Evolutionary conservation across 2,113 vertebrate genomes (phyloP).

Genomic region (Brienomyrus longianalis): DNA sequence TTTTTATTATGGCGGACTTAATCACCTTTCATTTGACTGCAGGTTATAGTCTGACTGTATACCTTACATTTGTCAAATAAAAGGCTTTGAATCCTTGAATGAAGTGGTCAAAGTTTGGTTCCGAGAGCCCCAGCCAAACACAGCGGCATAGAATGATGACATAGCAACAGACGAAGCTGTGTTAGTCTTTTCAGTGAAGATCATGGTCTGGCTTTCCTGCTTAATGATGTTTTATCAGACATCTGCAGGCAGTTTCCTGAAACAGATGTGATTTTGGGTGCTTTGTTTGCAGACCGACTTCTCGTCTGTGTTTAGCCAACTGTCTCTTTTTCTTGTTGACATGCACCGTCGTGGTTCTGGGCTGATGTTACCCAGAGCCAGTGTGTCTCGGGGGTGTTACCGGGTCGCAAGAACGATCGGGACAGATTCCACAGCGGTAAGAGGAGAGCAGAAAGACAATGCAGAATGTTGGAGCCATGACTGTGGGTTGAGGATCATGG

Average conservation of each 20-base stretch:
- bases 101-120: neutral
- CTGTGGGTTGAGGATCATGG: neutral
- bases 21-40: neutral
- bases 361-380: neutral
- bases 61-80: neutral
- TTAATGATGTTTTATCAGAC: neutral
- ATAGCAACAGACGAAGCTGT: neutral
- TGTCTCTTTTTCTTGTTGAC: neutral
- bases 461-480: neutral
- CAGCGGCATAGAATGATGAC: neutral
- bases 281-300: neutral
- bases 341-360: neutral
- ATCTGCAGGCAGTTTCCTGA: constrained; percentile 2
- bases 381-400: neutral
- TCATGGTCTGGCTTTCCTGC: neutral
- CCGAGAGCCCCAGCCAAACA: neutral
- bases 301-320: neutral
- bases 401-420: neutral
- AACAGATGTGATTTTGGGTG: neutral
- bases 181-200: neutral
- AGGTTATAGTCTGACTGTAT: neutral
- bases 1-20: neutral
- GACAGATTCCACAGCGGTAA: neutral
- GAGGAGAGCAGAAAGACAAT: neutral
- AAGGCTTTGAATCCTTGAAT: neutral